phyloP scores from a whole-genome alignment of 2,888 invertebrate species.

The Neria commutata region DNA sequence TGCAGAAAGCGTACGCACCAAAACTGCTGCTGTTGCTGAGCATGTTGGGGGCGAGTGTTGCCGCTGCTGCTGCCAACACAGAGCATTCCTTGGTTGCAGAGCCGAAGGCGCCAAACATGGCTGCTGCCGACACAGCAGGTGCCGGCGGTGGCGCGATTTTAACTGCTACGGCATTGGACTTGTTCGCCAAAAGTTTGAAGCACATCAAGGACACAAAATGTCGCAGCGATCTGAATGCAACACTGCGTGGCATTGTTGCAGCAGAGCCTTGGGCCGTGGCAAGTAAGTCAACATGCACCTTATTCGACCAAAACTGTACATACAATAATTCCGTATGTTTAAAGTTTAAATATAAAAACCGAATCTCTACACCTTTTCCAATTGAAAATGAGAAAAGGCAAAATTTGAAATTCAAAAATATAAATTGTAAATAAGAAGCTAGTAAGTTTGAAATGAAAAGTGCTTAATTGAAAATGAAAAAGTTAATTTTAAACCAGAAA shows the following conservation, averaged over 20 bases:
- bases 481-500: too few species aligned
- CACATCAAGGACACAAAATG: constrained; percentile 38
- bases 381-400: background rate
- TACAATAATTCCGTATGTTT: background rate
- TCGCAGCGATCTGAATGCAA: constrained; percentile 46
- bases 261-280: constrained; percentile 47
- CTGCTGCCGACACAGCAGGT: too few species aligned
- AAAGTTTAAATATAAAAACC: background rate
- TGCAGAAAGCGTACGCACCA: too few species aligned
- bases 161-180: constrained; percentile 33
- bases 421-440: too few species aligned
- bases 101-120: background rate
- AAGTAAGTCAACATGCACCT: constrained; percentile 51
- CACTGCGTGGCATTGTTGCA: constrained; percentile 42
- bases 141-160: too few species aligned
- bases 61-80: too few species aligned
- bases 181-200: constrained; percentile 39
- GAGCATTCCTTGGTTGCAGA: too few species aligned
- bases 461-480: too few species aligned
- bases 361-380: background rate
- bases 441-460: too few species aligned
- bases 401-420: background rate
- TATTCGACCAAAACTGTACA: background rate
- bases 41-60: too few species aligned
- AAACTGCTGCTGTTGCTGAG: too few species aligned